Base-by-base conservation (phyloP, 2,797 vertebrate species). In the Falco naumanni region DNA sequence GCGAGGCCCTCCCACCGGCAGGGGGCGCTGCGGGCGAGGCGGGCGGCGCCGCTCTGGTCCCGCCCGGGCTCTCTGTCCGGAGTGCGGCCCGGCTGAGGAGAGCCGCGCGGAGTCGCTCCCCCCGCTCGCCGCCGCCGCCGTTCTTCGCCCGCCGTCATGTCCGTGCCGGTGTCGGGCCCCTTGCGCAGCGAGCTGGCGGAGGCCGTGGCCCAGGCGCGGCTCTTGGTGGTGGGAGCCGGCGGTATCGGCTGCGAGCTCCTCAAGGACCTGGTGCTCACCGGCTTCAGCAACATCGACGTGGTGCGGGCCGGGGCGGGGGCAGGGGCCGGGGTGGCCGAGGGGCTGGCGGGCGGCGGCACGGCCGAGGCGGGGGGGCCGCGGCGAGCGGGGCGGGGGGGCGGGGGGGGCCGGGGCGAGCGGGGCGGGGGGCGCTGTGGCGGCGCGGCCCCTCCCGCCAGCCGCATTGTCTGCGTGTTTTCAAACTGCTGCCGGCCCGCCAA, bases 221-320 rank as follows among this genome's bases (percentile, higher is more conserved):
- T 99, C 85, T 96, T 99, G 97, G 99, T 99, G 96, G 99, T 99
- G 65, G 99, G 99, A 53, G 99, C 99, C 10, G 99, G 99, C 53
- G 99, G 99, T 29, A 99, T 99, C 97, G 99, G 99, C 96, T 99
- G 99, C 85, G 99, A 99, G 97, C 98, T 99, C 25, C 98, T 99
- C 89, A 99, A 99, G 97, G 99, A 99, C 97, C 98, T 99, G 51
- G 99, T 99, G 80, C 99, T 99, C 94, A 99, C 99, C 86, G 99
- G 99, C 96, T 99, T 99, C 97, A 98, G 98, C 84, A 98, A 98
- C 97, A 99, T 99, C 95, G 99, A 99, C 97, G 98, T 99, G 99
- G 99, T 99, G 96, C 97, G 99, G 98, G 87, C 75, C 76, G 21
- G 70, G 87, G 82, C 77, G 63, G 21, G 65, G 89, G 68, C 22